phyloP scores from a whole-genome alignment of 53 echinoderm and acorn worm species.

The Astropecten irregularis region DNA sequence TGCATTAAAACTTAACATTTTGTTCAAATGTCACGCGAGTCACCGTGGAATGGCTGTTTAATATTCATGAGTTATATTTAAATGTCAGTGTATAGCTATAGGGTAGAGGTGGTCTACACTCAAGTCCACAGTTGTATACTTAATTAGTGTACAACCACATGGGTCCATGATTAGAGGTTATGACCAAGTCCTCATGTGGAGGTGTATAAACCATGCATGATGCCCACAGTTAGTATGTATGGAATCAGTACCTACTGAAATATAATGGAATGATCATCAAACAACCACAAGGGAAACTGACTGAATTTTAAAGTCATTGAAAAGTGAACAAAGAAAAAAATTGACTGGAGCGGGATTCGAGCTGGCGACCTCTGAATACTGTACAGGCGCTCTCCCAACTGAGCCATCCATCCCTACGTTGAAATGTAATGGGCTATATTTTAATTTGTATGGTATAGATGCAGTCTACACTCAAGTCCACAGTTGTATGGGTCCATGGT shows the following conservation, averaged over 20 bases:
- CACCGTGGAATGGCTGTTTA: too few species aligned
- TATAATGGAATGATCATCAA: too few species aligned
- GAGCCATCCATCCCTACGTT: too few species aligned
- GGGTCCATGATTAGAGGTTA: slow-evolving; percentile 6
- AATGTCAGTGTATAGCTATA: background rate
- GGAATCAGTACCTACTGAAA: background rate
- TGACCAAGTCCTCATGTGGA: background rate
- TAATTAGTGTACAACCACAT: background rate
- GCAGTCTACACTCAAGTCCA: background rate
- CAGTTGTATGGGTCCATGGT: background rate
- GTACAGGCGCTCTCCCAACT: too few species aligned
- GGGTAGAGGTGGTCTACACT: background rate
- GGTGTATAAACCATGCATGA: background rate
- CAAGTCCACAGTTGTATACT: slow-evolving; percentile 6
- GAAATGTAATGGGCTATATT: background rate
- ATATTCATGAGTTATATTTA: background rate
- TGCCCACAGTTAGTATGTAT: slow-evolving; percentile 6
- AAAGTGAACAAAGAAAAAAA: too few species aligned
- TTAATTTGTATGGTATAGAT: background rate
- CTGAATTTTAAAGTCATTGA: too few species aligned
- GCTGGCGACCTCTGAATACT: too few species aligned
- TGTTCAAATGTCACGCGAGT: too few species aligned
- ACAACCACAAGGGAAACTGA: too few species aligned
- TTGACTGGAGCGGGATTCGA: too few species aligned
- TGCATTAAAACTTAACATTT: too few species aligned